Conservation (phyloP, 1,140 invertebrate species). For the Manduca sexta region DNA sequence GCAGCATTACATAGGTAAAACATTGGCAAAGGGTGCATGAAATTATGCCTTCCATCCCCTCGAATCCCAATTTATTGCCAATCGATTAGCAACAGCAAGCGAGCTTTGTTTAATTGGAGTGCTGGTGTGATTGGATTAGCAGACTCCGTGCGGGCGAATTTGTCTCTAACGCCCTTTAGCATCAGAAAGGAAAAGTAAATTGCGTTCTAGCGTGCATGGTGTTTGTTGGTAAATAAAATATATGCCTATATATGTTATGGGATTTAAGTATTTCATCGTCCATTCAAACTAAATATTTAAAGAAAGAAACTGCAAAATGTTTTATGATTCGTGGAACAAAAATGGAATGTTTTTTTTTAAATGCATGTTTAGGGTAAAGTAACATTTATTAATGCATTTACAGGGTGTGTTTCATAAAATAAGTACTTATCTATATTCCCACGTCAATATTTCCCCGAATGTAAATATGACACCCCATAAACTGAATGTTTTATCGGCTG, state of each 20-base stretch:
- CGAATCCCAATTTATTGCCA: constrained; percentile 45
- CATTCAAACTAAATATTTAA: no score
- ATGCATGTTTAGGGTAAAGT: background rate
- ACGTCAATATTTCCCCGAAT: constrained; percentile 58
- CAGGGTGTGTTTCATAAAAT: constrained; percentile 49
- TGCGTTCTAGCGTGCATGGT: no score
- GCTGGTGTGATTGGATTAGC: constrained; percentile 50
- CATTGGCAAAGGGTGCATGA: constrained; percentile 32
- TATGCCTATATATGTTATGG: no score
- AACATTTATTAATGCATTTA: constrained; percentile 14
- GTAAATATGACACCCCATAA: constrained; percentile 73
- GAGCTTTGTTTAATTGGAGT: constrained; percentile 54
- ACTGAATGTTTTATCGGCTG: constrained; percentile 68
- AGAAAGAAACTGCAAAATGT: no score
- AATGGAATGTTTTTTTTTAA: no score
- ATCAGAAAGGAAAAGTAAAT: constrained; percentile 17
- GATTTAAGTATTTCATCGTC: no score
- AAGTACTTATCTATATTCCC: constrained; percentile 55
- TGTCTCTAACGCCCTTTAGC: no score
- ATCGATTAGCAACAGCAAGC: constrained; percentile 48
- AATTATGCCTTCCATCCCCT: constrained; percentile 34
- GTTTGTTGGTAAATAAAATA: no score
- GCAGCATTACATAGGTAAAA: constrained; percentile 8
- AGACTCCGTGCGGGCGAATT: constrained; percentile 14
- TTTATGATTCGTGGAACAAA: no score